Conservation (phyloP, 2,888 invertebrate species). For the Crepidodera aurea region DNA sequence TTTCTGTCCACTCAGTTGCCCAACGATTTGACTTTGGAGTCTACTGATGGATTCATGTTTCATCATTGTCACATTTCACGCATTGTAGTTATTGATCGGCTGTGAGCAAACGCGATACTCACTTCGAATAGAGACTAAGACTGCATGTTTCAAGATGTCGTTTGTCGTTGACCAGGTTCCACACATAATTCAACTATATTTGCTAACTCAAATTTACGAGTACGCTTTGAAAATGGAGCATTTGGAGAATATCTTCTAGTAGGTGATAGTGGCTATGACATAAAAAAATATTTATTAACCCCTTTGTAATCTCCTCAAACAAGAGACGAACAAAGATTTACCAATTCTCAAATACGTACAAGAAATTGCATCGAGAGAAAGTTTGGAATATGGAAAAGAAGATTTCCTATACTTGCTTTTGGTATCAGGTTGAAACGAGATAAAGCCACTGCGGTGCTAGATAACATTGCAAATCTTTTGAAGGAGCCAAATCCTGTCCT, state of each 20-base stretch:
- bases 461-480: too few species aligned
- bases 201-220: constrained; percentile 43
- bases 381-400: constrained; percentile 44
- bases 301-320: constrained; percentile 27
- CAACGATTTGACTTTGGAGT: too few species aligned
- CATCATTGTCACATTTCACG: too few species aligned
- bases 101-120: too few species aligned
- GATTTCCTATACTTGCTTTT: constrained; percentile 44
- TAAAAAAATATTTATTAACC: constrained; percentile 44
- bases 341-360: constrained; percentile 38
- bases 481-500: neutral
- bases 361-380: constrained; percentile 41
- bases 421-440: constrained; percentile 30
- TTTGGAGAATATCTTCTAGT: constrained; percentile 35
- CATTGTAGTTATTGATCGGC: too few species aligned
- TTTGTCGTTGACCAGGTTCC: neutral
- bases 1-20: too few species aligned
- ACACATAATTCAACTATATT: constrained; percentile 40
- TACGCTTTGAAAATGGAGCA: constrained; percentile 36
- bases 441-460: constrained; percentile 32
- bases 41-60: too few species aligned
- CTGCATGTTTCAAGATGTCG: neutral
- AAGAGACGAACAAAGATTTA: constrained; percentile 35
- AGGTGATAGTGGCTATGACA: constrained; percentile 48
- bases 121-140: too few species aligned